Base-by-base conservation (phyloP, 2,888 invertebrate genomes). In the Lordiphosa andalusiaca region DNA sequence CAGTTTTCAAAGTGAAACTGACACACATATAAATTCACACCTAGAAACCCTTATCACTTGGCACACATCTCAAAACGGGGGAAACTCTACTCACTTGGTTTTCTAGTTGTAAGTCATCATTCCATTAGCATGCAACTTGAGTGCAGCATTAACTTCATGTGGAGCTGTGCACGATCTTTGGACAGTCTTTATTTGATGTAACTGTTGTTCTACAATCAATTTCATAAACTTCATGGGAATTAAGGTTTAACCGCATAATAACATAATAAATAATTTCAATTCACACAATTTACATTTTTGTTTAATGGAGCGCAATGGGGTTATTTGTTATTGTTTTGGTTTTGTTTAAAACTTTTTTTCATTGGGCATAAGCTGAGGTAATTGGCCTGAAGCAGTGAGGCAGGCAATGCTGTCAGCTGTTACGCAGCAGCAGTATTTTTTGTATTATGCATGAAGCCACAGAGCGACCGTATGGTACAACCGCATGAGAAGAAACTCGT, bases 401-500 rank as follows among this genome's bases (percentile, higher is more conserved):
- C 40, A 13, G 50, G 33, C 19, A 30, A 30, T 0, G 40, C n/a
- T 40, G 21, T 19, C 40, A 5, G 10, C 40, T n/a, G 40, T 40
- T 13, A 38, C 13, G 37, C 13, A 38, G 9, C 6, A 38, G 7
- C 3, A 30, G 10, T 30, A 36, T 30, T 36, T 2, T 19, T 36
- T 19, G 10, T 13, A 35, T 46, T 46, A 48, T 44, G 23, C 50
- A 58, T 69, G 55, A 52, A 47, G 37, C 37, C 30, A 30, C 30
- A 30, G 30, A 30, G 30, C 30, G 30, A 30, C 30, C 30, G 9
- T 10, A 30, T 30, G 30, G 10, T 25, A 35, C 57, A 50, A 66
- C 75, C 67, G 75, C 59, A 67, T 69, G 73, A 80, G 63, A 48
- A 55, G 76, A 72, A 63, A 72, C 80, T 70, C 60, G 75, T 66